Percentiles rank a stretch among this genome's conserved stretches.
phyloP scores from a whole-genome alignment of 92 coral and sea anemone genomes.

The Actinernus sp. region DNA sequence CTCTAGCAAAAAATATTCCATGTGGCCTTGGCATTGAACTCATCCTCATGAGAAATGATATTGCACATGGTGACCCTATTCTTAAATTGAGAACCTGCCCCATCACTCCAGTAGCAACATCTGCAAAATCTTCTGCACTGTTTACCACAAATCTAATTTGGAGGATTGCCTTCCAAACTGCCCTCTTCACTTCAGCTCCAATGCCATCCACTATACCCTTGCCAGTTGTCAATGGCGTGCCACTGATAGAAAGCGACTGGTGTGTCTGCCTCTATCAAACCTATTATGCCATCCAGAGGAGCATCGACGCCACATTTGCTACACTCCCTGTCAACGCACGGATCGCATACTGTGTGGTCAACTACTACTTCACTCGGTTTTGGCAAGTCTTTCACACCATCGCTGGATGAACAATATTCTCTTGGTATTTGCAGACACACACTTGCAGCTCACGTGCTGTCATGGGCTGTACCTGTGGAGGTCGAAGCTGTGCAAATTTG shows the following conservation, averaged over 20 bases:
- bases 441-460: constrained; percentile 49
- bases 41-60: constrained; percentile 22
- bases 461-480: constrained; percentile 64
- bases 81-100: constrained; percentile 55
- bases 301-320: constrained; percentile 58
- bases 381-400: constrained; percentile 35
- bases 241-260: too few species aligned
- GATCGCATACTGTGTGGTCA: constrained; percentile 39
- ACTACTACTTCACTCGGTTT: constrained; percentile 38
- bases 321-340: constrained; percentile 57
- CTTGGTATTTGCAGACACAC: constrained; percentile 43
- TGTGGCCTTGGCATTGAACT: constrained; percentile 26
- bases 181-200: constrained; percentile 47
- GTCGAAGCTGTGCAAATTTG: constrained; percentile 58
- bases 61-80: constrained; percentile 27
- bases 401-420: constrained; percentile 49
- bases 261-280: too few species aligned
- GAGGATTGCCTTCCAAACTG: constrained; percentile 46
- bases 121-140: constrained; percentile 28
- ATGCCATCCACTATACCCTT: constrained; percentile 50
- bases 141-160: constrained; percentile 31
- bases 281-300: constrained; percentile 20
- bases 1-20: constrained; percentile 29
- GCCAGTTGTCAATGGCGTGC: constrained; percentile 42
- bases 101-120: too few species aligned